Base-by-base conservation (phyloP, 1,140 invertebrate species). In the Drosophila dunni region DNA sequence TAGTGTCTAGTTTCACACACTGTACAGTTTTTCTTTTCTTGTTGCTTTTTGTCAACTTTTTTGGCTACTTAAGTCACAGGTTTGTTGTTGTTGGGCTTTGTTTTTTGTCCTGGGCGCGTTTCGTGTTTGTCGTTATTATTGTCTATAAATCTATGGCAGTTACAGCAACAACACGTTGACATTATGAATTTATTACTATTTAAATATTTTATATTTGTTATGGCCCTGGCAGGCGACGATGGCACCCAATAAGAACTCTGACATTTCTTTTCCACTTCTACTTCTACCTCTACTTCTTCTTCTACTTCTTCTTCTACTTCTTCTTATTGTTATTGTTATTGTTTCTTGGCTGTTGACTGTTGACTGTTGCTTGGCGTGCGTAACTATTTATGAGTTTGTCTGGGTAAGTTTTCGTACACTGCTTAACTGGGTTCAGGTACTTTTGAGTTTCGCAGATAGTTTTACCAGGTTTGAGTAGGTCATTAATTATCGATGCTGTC, bases 151-250 rank as follows among this genome's bases (percentile, higher is more conserved):
- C 76, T 79, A 80, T 65, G 77, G 77, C 72, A 73, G 79, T 75
- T 33, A 62, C 61, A 72, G 53, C 72, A 77, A 77, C 79, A 60
- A 72, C 69, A 86, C 84, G 84, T 78, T 89, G 84, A 89, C 84
- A 89, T 89, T 89, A 89, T 89, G 84, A 89, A 89, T 89, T 89
- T 89, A 89, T 89, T 90, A 89, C 80, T 84, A 89, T 89, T 89
- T 89, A 88, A 88, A 88, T 88, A 89, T 89, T 88, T 88, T 89
- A 88, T 89, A 84, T 88, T 70, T 88, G 80, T 75, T 86, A 69
- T 83, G 83, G 69, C 79, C 54, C 51, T 71, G 74, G 75, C 84
- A 89, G 84, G 83, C 83, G 84, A 88, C 80, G 84, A 89, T 89
- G 76, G 83, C 65, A 83, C 70, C 64, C 77, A 74, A 83, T 83